Evolutionary conservation across 2,113 vertebrate genomes (phyloP), one percentile per base, ranked within the genome.

Genomic region (Petrocephalus microphthalmus): DNA sequence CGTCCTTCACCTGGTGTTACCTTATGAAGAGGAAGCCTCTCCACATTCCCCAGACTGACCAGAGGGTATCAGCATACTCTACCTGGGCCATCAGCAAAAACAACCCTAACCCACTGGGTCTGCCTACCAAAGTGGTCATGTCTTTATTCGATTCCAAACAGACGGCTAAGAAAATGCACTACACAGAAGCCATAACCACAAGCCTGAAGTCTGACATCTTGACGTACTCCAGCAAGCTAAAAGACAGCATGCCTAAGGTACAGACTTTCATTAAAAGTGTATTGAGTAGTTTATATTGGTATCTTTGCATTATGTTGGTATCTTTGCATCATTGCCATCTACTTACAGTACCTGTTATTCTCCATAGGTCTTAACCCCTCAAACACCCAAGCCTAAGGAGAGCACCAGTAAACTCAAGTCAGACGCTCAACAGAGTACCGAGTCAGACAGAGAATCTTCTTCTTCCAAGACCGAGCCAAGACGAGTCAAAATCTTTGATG

Each of bases 401-500:
- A 94, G 94, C 89, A 96, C 94, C 95, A 95, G 92, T 92, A 98
- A 98, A 94, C 94, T 94, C 90, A 96, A 94, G 94, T 95, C 96
- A 90, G 98, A 98, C 91, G 94, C 94, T 91, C 94, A 93, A 90
- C 87, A 90, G 86, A 97, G 95, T 93, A 96, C 92, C 90, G 98
- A 98, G 88, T 95, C 97, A 2, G 97, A 99, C 91, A 98, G 97
- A 93, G 98, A 99, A 89, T 91, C 94, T 86, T 93, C 95, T 88
- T 93, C 95, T 90, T 93, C 95, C 90, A 97, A 97, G 96, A 94
- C 93, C 85, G 97, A 99, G 93, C 98, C 98, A 56, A 96, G 98
- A 92, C 96, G 98, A 91, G 96, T 99, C 92, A 99, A 98, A 95
- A 99, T 99, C 94, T 99, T 99, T 94, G 98, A 99, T 93, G 98